Evolutionary conservation across 1,140 invertebrate species (phyloP), one percentile per base, ranked within the genome.

Genomic region (Danaus melanippus): DNA sequence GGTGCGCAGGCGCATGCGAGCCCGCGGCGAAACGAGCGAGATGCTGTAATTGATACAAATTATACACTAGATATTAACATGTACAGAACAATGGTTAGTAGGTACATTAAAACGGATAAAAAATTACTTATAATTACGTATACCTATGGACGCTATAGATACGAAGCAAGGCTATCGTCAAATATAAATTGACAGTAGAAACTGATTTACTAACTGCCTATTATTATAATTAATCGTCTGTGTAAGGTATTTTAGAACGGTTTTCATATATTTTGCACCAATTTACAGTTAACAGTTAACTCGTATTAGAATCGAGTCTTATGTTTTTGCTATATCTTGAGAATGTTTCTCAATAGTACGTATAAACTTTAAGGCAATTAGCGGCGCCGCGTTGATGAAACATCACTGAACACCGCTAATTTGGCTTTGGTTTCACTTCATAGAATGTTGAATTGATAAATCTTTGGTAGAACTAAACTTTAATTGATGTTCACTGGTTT

Each of bases 41-140:
- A 42, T 53, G 41, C 50, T 32, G 56, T 58, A 58, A 58, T 58
- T 58, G 56, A 58, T 58, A 58, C 41, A 58, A 58, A 58, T 58
- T 58, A 58, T 49, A 58, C 21, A 12, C 46, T 48, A 58, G 45
- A 49, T 53, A 58, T 52, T 48, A 58, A 57, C 41, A 32, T 32
- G 21, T 32, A 32, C 21, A 32, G 21, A 32, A 32, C 21, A 32
- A 2, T 32, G 21, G 6, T 4, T 32, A 7, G 21, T 49, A 49
- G 6, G 21, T 49, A 49, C 12, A 49, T 39, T 49, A 40, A 12
- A 40, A 49, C 11, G 32, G 47, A 40, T 49, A 40, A 50, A 50
- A 50, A 42, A 50, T 50, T 42, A 40, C 42, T 50, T 43, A 11
- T 51, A 32, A 32, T 32, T 32, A 32, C 6, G 21, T 32, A 32